Conservation (phyloP, 1,140 invertebrate species). For the Wiebesia pumilae region DNA sequence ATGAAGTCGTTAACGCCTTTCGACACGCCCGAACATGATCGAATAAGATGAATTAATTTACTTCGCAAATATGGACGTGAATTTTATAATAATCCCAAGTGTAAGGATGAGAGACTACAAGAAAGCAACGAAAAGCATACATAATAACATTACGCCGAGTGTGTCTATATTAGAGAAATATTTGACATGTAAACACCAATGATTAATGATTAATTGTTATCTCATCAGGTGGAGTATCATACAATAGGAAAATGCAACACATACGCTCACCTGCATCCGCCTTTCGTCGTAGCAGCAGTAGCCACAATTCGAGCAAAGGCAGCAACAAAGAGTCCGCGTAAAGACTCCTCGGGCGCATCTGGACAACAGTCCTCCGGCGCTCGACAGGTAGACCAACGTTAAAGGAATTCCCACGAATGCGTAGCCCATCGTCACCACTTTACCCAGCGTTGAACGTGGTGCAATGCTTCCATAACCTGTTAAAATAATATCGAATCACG, state of each 20-base stretch:
- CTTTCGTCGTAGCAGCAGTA: conserved; percentile 90
- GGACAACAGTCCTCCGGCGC: conserved; percentile 87
- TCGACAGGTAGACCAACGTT: conserved; percentile 90
- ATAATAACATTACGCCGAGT: not conserved
- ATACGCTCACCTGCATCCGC: conserved; percentile 78
- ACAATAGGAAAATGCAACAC: conserved; percentile 51
- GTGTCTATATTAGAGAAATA: too few relatives aligned
- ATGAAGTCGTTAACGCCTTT: not conserved
- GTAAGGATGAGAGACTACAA: not conserved
- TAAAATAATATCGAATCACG: not conserved
- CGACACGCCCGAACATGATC: not conserved
- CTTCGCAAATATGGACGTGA: not conserved
- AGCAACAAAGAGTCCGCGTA: conserved; percentile 87
- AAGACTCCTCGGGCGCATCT: conserved; percentile 91
- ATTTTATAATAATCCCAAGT: not conserved
- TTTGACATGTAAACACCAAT: not conserved
- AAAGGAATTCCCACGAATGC: conserved; percentile 93
- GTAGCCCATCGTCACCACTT: conserved; percentile 91
- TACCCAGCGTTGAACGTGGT: conserved; percentile 86
- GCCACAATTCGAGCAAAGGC: conserved; percentile 88
- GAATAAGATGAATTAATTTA: not conserved
- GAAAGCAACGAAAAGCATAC: conserved; percentile 11
- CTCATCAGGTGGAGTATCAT: conserved; percentile 30
- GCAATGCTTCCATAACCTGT: conserved; percentile 92
- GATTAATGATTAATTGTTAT: too few relatives aligned